Base-by-base conservation (phyloP, 2,888 invertebrate species). In the Dendrolimus pini region DNA sequence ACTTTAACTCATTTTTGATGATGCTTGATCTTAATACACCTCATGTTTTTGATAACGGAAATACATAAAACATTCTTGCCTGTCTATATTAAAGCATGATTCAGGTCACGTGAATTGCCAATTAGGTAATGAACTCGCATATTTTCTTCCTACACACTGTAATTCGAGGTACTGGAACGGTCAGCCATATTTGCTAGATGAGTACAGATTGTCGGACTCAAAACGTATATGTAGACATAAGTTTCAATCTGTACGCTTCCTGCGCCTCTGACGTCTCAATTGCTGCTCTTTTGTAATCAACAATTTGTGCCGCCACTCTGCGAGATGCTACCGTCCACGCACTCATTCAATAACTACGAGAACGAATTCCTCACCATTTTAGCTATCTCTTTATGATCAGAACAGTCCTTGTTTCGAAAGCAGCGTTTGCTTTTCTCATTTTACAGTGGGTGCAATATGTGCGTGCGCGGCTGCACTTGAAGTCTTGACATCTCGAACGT, bases 211-310 rank as follows among this genome's bases (percentile, higher is more conserved):
- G 74, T 68, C 63, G 63, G 69, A 66, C 47, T 47, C 65, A 68
- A 66, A 68, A 69, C 64, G 65, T 58, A 58, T 55, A 58, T 68
- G 72, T 77, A 83, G 79, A 82, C 82, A 86, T 86, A 85, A 86
- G 82, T 88, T 84, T 85, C 87, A 89, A 89, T 88, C 80, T 80
- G 78, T 67, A 65, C 74, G 72, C 75, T 86, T 89, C 88, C 89
- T 88, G 87, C 80, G 78, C 63, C 74, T 74, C 78, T 82, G 83
- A 86, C 85, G 80, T 83, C 83, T 88, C 88, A 89, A 89, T 89
- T 86, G 88, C 79, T 85, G 85, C 86, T 89, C 89, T 89, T 89
- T 89, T 89, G 87, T 89, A 87, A 89, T 87, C 85, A 85, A 80
- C 86, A 83, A 87, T 86, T 83, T 87, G 85, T 85, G 82, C 80